Evolutionary conservation across 1,140 invertebrate genomes (phyloP).

Genomic region (Episyrphus balteatus): DNA sequence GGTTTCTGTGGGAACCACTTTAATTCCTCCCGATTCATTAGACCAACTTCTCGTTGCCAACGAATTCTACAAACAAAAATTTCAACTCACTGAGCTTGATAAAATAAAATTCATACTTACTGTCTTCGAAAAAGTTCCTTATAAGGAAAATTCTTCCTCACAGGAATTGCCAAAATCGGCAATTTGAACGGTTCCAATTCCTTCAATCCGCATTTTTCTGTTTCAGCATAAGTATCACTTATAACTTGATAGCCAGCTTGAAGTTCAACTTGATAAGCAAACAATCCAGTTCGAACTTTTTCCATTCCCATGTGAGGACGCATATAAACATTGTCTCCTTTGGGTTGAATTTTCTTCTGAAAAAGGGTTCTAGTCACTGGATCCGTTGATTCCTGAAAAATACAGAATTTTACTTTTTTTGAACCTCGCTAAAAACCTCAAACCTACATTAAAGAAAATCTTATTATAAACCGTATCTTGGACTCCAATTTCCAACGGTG

Average conservation of each 20-base stretch:
- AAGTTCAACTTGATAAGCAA: slow-evolving; percentile 46
- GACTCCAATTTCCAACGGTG: slow-evolving; percentile 42
- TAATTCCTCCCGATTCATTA: slow-evolving; percentile 31
- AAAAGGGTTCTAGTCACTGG: slow-evolving; percentile 41
- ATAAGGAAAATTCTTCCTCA: slow-evolving; percentile 44
- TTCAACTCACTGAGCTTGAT: not conserved
- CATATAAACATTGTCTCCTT: slow-evolving; percentile 40
- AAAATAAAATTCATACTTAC: slow-evolving; percentile 15
- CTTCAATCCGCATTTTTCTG: slow-evolving; percentile 46
- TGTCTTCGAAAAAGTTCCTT: slow-evolving; percentile 42
- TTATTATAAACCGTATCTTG: slow-evolving; percentile 47
- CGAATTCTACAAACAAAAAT: slow-evolving; percentile 23
- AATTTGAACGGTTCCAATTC: slow-evolving; percentile 43
- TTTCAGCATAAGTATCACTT: slow-evolving; percentile 44
- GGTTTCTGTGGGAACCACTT: slow-evolving; percentile 37
- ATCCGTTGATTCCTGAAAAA: slow-evolving; percentile 40
- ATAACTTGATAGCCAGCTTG: slow-evolving; percentile 45
- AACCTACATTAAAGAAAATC: slow-evolving; percentile 41
- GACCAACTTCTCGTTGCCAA: slow-evolving; percentile 36
- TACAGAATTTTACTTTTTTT: not conserved
- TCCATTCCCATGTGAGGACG: slow-evolving; percentile 40
- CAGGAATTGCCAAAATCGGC: slow-evolving; percentile 40
- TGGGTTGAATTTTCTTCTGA: slow-evolving; percentile 40
- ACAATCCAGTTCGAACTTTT: slow-evolving; percentile 40
- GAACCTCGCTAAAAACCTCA: not conserved